A percentile compares a stretch with the other conserved stretches of the same genome.
Evolutionary conservation across 2,888 invertebrate genomes (phyloP).

Genomic region (Salticus scenicus): DNA sequence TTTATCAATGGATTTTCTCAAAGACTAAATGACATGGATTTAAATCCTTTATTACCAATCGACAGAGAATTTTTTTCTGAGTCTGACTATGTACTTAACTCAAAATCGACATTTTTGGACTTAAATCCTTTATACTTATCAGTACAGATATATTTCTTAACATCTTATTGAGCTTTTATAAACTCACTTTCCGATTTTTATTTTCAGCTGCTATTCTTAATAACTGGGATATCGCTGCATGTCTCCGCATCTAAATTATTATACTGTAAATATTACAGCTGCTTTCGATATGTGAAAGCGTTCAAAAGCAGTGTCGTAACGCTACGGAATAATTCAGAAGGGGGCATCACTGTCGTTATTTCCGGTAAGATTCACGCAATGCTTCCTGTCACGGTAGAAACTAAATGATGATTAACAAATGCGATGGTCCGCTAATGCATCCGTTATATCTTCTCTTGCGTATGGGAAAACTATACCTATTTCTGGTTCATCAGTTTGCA

Average conservation of each 20-base stretch:
- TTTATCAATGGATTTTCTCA: too few relatives aligned
- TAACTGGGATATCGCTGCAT: slow-evolving; percentile 8
- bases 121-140: too few relatives aligned
- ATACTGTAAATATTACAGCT: slow-evolving; percentile 22
- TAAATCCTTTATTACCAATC: too few relatives aligned
- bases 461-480: slow-evolving; percentile 53
- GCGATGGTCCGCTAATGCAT: slow-evolving; percentile 40
- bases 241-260: slow-evolving; percentile 1
- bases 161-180: too few relatives aligned
- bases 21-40: too few relatives aligned
- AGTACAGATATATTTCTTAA: too few relatives aligned
- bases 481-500: slow-evolving; percentile 24
- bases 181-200: neutral
- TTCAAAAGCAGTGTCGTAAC: neutral
- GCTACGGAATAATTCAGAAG: slow-evolving; percentile 5
- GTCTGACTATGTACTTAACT: too few relatives aligned
- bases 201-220: slow-evolving; percentile 53
- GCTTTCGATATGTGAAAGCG: neutral
- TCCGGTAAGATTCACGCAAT: slow-evolving; percentile 57
- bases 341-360: slow-evolving; percentile 60
- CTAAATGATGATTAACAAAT: slow-evolving; percentile 51
- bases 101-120: too few relatives aligned
- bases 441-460: slow-evolving; percentile 39
- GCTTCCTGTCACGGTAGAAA: slow-evolving; percentile 60
- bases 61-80: too few relatives aligned